Evolutionary conservation across 2,113 vertebrate species (phyloP).

Genomic region (Pteruthius melanotis): DNA sequence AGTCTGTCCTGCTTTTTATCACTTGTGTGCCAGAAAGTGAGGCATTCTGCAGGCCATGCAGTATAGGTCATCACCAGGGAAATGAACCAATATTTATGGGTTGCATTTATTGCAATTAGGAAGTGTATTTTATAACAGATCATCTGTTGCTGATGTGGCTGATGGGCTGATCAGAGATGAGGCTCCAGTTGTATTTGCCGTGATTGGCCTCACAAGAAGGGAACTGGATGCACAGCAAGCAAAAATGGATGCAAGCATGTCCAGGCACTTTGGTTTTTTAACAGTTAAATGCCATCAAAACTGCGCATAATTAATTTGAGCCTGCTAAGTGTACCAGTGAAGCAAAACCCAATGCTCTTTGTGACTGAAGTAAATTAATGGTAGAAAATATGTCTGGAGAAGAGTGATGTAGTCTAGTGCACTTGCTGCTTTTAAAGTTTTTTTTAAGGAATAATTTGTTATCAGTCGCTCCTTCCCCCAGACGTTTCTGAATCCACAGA

Average conservation of each 20-base stretch:
- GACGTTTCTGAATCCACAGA: not conserved
- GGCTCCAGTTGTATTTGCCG: not conserved
- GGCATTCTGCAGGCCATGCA: not conserved
- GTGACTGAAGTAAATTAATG: not conserved
- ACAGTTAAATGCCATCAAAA: not conserved
- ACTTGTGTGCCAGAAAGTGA: not conserved
- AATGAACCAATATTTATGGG: not conserved
- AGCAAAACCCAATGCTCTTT: not conserved
- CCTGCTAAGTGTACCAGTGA: not conserved
- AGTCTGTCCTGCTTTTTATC: not conserved
- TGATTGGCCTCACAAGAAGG: not conserved
- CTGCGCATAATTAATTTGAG: not conserved
- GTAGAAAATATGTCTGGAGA: not conserved
- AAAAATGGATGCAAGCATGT: not conserved
- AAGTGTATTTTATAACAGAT: not conserved
- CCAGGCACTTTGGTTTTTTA: not conserved
- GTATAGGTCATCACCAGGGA: not conserved
- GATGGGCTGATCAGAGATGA: not conserved
- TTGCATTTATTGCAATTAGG: not conserved
- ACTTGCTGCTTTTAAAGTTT: not conserved
- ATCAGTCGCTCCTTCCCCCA: not conserved
- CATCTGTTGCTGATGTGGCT: not conserved
- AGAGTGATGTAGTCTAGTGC: not conserved
- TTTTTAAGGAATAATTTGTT: not conserved
- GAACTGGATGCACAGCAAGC: too few species aligned